Conservation (phyloP, 2,113 vertebrate genomes). For the Mixornis gularis region DNA sequence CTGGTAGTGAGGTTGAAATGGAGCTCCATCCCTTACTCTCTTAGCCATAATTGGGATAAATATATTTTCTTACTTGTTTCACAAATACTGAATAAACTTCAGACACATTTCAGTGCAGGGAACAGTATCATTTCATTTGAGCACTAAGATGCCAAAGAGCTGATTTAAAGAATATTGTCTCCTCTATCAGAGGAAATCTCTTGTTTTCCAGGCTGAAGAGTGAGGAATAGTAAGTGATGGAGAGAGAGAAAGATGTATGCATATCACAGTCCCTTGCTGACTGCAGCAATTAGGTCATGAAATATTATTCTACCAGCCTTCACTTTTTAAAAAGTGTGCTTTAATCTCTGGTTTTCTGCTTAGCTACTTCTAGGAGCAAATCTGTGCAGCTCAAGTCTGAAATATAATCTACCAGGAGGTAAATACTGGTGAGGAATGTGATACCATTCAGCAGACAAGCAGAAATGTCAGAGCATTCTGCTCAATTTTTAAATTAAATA, state of each 20-base stretch:
- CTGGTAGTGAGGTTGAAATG: neutral
- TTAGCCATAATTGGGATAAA: neutral
- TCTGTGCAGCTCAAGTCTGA: neutral
- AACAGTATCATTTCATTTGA: neutral
- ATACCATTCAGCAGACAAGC: neutral
- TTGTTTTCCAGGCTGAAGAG: neutral
- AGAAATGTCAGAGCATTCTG: neutral
- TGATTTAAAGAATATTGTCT: neutral
- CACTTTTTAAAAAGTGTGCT: neutral
- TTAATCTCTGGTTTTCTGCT: conserved; percentile 11
- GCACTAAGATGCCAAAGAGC: neutral
- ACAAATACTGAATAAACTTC: neutral
- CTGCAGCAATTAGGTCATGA: neutral
- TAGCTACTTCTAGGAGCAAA: neutral
- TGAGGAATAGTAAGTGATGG: neutral
- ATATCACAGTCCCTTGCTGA: neutral
- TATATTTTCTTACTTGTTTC: neutral
- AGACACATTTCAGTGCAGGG: neutral
- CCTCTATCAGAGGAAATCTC: neutral
- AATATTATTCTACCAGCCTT: neutral
- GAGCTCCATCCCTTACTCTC: neutral
- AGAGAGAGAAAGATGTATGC: neutral
- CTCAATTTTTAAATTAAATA: neutral
- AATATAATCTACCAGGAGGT: neutral
- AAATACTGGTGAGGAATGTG: neutral